Evolutionary conservation across 2,888 invertebrate genomes (phyloP).

Genomic region (Bellardia bayeri): DNA sequence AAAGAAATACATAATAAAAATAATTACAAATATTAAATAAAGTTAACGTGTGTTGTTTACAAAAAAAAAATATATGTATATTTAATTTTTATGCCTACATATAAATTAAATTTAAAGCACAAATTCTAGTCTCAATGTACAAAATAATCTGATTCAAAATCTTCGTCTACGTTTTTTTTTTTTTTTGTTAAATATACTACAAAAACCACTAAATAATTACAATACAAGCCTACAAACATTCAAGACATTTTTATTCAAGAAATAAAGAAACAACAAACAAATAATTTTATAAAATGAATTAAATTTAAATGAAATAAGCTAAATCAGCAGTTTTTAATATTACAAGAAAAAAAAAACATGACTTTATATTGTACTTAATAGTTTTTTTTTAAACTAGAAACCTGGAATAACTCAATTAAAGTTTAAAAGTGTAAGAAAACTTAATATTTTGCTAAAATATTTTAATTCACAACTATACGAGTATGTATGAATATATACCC

Average conservation of each 20-base stretch:
- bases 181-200: constrained; percentile 20
- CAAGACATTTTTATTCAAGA: background rate
- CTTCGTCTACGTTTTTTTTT: constrained; percentile 30
- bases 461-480: background rate
- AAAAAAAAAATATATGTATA: background rate
- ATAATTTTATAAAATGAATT: background rate
- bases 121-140: constrained; percentile 61
- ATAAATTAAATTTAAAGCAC: constrained; percentile 7
- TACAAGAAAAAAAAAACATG: constrained; percentile 38
- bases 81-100: too few relatives aligned
- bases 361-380: constrained; percentile 48
- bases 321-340: constrained; percentile 30
- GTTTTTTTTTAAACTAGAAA: constrained; percentile 23
- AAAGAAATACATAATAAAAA: constrained; percentile 22
- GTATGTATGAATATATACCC: background rate
- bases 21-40: constrained; percentile 16
- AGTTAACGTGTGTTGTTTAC: constrained; percentile 30
- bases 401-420: constrained; percentile 5
- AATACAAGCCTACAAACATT: background rate
- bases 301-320: constrained; percentile 35
- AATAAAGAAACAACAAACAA: background rate
- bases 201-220: background rate
- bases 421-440: constrained; percentile 34
- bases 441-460: background rate
- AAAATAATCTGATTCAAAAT: constrained; percentile 65